A percentile compares a stretch with the other conserved stretches of the same genome.
Evolutionary conservation across 2,888 invertebrate species (phyloP).

Genomic region (Penaeus monodon): DNA sequence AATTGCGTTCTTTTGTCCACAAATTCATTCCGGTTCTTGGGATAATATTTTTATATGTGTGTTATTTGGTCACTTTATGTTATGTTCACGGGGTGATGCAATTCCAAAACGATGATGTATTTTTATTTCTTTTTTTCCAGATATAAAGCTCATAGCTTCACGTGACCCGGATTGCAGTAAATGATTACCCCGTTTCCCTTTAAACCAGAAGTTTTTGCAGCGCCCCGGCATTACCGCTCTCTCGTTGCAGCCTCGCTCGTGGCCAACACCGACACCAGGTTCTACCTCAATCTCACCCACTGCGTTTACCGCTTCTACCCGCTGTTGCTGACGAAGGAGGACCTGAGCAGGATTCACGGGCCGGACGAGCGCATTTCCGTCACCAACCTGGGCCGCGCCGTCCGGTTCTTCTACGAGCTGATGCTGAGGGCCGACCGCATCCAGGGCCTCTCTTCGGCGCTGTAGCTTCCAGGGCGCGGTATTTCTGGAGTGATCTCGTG

Average conservation of each 20-base stretch:
- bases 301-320: constrained; percentile 73
- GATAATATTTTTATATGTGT: too few relatives aligned
- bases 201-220: too few relatives aligned
- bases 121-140: too few relatives aligned
- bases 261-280: constrained; percentile 72
- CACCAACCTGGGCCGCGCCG: constrained; percentile 70
- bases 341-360: constrained; percentile 71
- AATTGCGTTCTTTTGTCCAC: too few relatives aligned
- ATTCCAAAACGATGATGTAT: neutral
- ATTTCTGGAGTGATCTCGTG: neutral
- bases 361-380: constrained; percentile 72
- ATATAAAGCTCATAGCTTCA: too few relatives aligned
- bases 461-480: neutral
- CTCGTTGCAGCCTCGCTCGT: constrained; percentile 65
- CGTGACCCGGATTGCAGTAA: too few relatives aligned
- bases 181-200: too few relatives aligned
- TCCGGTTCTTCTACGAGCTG: constrained; percentile 72
- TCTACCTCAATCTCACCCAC: constrained; percentile 70
- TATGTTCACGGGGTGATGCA: too few relatives aligned
- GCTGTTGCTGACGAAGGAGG: constrained; percentile 67
- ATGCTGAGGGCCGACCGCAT: constrained; percentile 67
- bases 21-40: too few relatives aligned
- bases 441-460: neutral
- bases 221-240: neutral
- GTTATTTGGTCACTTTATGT: too few relatives aligned